Conservation (phyloP, 1,140 invertebrate species). For the Hyphantria cunea region DNA sequence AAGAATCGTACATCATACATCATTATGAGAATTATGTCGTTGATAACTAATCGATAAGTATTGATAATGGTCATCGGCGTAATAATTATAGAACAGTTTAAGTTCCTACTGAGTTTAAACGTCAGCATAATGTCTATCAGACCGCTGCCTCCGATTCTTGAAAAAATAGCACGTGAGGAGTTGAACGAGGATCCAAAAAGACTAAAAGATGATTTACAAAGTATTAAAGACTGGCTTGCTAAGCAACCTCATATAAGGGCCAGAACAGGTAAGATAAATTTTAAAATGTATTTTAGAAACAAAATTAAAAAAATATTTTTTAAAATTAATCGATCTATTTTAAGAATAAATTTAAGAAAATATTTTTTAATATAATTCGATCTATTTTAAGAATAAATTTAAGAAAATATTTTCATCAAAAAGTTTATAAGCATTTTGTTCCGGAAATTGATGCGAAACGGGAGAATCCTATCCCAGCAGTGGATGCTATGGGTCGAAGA, state of each 20-base stretch:
- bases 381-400: neutral
- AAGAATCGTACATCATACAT: constrained; percentile 1
- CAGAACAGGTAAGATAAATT: constrained; percentile 50
- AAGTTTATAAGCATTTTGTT: no score
- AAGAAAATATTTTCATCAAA: no score
- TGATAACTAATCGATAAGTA: constrained; percentile 41
- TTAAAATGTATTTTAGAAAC: neutral
- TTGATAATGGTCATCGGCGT: neutral
- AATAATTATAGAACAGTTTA: neutral
- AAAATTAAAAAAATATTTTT: neutral
- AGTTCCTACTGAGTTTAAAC: neutral
- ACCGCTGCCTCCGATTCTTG: constrained; percentile 62
- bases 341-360: no score
- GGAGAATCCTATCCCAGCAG: no score
- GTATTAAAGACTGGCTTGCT: constrained; percentile 83
- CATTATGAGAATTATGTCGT: constrained; percentile 33
- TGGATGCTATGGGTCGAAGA: no score
- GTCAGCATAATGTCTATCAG: constrained; percentile 34
- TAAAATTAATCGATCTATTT: neutral
- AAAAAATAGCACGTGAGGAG: constrained; percentile 75
- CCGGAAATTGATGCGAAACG: no score
- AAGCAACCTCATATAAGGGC: constrained; percentile 83
- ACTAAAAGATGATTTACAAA: constrained; percentile 78
- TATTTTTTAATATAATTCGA: neutral
- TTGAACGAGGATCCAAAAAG: constrained; percentile 82